These are phyloP conservation scores for Cebidichthys violaceus DNA, from an alignment of 2,113 vertebrate species.

Conservation along the genomic window DNA sequence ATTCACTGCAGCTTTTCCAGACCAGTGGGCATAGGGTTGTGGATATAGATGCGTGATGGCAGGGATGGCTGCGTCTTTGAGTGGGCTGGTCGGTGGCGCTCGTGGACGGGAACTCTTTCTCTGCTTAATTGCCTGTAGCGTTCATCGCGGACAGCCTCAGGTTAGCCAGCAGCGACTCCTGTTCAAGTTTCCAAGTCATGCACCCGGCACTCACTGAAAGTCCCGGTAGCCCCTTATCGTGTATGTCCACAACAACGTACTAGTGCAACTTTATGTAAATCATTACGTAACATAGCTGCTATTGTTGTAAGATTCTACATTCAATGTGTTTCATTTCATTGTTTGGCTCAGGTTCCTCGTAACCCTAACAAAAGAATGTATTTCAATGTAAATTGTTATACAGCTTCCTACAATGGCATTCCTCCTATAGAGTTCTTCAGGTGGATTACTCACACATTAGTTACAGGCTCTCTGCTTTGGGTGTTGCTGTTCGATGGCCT, in stretches of 20 bases:
- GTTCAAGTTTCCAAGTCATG: constrained; percentile 15
- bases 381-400: constrained; percentile 72
- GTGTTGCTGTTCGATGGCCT: constrained; percentile 39
- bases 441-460: constrained; percentile 73
- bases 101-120: constrained; percentile 56
- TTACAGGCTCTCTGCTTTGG: constrained; percentile 49
- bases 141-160: constrained; percentile 51
- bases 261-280: neutral
- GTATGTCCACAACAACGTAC: neutral
- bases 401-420: constrained; percentile 50
- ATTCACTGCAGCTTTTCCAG: constrained; percentile 78
- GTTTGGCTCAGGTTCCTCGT: constrained; percentile 24
- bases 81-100: constrained; percentile 47
- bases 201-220: constrained; percentile 12
- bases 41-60: constrained; percentile 66
- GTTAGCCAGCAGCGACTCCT: constrained; percentile 42
- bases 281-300: neutral
- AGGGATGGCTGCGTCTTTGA: constrained; percentile 63
- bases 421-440: constrained; percentile 58
- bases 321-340: constrained; percentile 56
- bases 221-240: neutral
- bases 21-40: constrained; percentile 66
- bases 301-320: constrained; percentile 35
- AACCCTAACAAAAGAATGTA: constrained; percentile 47
- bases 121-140: constrained; percentile 51